These are phyloP conservation scores for Serripes groenlandicus DNA, from an alignment of 2,888 invertebrate species.

Conservation along the genomic window DNA sequence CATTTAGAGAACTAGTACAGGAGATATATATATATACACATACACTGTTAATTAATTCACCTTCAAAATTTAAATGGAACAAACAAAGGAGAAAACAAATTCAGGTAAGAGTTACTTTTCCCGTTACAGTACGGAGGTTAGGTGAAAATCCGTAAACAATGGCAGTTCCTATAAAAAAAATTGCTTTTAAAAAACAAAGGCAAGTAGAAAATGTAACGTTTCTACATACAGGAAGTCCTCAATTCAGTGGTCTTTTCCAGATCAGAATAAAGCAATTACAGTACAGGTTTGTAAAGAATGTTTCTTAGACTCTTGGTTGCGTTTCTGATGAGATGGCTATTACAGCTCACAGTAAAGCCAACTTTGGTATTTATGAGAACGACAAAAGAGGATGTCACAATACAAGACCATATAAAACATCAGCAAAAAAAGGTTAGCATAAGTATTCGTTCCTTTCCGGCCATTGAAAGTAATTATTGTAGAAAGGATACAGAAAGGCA, in stretches of 20 bases:
- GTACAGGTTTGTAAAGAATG: slow-evolving; percentile 2
- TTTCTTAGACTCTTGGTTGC: background rate
- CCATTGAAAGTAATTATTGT: slow-evolving; percentile 40
- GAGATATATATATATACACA: no score
- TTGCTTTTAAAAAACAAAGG: background rate
- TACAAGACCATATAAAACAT: slow-evolving; percentile 18
- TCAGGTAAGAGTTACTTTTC: no score
- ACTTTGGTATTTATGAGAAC: slow-evolving; percentile 12
- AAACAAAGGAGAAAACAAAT: no score
- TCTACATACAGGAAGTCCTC: background rate
- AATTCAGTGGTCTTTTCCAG: slow-evolving; percentile 1
- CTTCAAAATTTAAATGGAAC: no score
- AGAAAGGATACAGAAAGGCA: slow-evolving; percentile 20
- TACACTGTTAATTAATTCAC: no score
- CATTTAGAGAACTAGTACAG: no score
- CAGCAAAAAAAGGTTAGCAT: slow-evolving; percentile 16
- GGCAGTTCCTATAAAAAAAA: background rate
- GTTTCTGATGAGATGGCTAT: slow-evolving; percentile 1
- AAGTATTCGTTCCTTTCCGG: slow-evolving; percentile 27
- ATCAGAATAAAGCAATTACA: background rate
- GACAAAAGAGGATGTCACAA: slow-evolving; percentile 21
- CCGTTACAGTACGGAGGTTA: no score
- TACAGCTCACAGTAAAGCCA: slow-evolving; percentile 14
- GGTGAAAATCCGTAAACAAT: no score
- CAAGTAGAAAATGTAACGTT: background rate